Conservation (phyloP, 2,113 vertebrate species). For the Pelobates fuscus region DNA sequence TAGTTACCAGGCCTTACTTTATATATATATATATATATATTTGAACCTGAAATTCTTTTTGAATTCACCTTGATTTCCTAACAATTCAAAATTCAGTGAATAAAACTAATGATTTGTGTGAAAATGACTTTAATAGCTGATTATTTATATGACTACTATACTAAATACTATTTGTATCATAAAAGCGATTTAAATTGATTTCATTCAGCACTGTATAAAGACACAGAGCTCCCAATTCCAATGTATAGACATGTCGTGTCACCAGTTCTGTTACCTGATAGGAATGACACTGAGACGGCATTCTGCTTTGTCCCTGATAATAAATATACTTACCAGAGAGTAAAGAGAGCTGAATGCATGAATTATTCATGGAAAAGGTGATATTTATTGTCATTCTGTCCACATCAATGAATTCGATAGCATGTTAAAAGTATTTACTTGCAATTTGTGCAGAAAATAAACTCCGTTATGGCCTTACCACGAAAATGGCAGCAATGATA, state of each 20-base stretch:
- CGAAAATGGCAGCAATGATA: not conserved
- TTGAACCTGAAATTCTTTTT: too few species aligned
- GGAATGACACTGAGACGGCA: not conserved
- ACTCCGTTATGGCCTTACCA: constrained; percentile 2
- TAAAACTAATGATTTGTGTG: too few species aligned
- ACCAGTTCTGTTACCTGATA: constrained; percentile 28
- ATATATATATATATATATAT: too few species aligned
- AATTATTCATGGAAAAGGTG: constrained; percentile 37
- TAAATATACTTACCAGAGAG: not conserved
- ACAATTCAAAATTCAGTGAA: too few species aligned
- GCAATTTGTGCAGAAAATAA: constrained; percentile 3
- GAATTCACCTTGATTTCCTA: too few species aligned
- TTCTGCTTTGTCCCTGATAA: not conserved
- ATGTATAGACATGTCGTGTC: constrained; percentile 15
- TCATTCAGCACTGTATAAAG: not conserved
- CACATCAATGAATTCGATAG: constrained; percentile 27
- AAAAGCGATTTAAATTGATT: not conserved
- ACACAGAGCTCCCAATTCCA: not conserved
- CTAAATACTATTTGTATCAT: too few species aligned
- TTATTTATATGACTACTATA: too few species aligned
- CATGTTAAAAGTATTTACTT: constrained; percentile 25
- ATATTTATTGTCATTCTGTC: constrained; percentile 36
- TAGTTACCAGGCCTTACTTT: too few species aligned
- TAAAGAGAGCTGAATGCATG: constrained; percentile 22
- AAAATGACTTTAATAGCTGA: too few species aligned